phyloP scores from a whole-genome alignment of 2,888 invertebrate species.

The Rotaria socialis region DNA sequence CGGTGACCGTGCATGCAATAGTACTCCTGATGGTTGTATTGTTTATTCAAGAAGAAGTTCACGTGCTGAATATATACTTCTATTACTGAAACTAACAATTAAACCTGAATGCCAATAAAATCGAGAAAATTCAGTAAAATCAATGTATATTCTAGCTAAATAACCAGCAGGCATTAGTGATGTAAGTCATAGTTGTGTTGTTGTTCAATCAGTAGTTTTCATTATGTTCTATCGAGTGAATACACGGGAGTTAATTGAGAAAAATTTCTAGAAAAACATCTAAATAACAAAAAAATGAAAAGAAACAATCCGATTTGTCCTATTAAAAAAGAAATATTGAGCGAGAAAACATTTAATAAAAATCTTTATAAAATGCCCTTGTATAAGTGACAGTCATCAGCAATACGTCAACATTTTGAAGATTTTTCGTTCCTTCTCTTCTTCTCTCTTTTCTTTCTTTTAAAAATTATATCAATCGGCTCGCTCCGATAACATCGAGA shows the following conservation, averaged over 20 bases:
- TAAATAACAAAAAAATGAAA: neutral
- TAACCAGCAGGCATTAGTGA: neutral
- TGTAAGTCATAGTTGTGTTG: neutral
- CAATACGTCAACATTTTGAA: too few species aligned
- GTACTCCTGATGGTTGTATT: neutral
- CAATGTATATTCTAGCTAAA: neutral
- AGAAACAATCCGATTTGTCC: neutral
- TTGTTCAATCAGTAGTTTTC: neutral
- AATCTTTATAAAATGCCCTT: too few species aligned
- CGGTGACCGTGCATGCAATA: neutral
- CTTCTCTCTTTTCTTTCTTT: too few species aligned
- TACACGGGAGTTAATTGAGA: neutral
- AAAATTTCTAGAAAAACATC: neutral
- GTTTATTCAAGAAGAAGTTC: neutral
- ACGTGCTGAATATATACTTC: neutral
- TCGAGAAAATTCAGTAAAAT: neutral
- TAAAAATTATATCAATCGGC: too few species aligned
- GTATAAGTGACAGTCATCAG: too few species aligned
- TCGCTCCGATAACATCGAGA: too few species aligned
- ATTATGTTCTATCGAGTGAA: neutral
- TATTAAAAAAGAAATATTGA: neutral
- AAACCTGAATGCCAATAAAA: neutral
- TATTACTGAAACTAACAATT: neutral
- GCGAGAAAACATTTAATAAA: neutral
- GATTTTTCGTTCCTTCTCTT: too few species aligned